Evolutionary conservation across 2,888 invertebrate species (phyloP), one percentile per base, ranked within the genome.

Genomic region (Carpatolechia fugitivella): DNA sequence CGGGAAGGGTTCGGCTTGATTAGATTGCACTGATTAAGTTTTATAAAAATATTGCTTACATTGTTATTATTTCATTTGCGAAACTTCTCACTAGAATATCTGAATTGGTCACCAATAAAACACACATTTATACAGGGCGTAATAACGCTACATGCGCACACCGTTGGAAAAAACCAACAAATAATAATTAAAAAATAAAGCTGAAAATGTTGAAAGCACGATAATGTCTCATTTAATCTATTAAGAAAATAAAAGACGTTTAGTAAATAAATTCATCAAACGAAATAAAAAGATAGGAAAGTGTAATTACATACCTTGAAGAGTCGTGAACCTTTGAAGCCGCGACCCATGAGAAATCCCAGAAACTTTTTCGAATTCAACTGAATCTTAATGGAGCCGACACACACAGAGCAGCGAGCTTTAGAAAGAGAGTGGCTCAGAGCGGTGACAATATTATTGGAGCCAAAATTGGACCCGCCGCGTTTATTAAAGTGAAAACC

Each of bases 401-500:
- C 20, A 29, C 13, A 30, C 35, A 53, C 18, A 46, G 29, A 47
- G 35, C 16, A 29, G 33, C 38, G 13, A 54, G 30, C 20, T 40
- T 31, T 40, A 40, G 54, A 54, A 35, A 36, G 20, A 55, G 48
- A 20, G 49, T 41, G 24, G 54, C 47, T 16, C 20, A 46, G 47
- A 58, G 75, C 83, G 85, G 87, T 85, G 88, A 88, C 88, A 88
- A 85, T 85, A 86, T 88, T 88, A 89, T 89, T 86, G 68, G 80
- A 79, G 72, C 73, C 75, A 75, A 82, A 85, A 85, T 85, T 85
- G 84, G 78, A 80, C 72, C 75, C 74, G 57, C 76, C 79, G 86
- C 88, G 85, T 87, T 88, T 88, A 89, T 87, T 89, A 89, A 85
- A 86, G 82, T 80, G 84, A 85, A 82, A 85, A 85, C 86, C 85